Conservation (phyloP, 2,888 invertebrate genomes). For the Abscondita cerata region DNA sequence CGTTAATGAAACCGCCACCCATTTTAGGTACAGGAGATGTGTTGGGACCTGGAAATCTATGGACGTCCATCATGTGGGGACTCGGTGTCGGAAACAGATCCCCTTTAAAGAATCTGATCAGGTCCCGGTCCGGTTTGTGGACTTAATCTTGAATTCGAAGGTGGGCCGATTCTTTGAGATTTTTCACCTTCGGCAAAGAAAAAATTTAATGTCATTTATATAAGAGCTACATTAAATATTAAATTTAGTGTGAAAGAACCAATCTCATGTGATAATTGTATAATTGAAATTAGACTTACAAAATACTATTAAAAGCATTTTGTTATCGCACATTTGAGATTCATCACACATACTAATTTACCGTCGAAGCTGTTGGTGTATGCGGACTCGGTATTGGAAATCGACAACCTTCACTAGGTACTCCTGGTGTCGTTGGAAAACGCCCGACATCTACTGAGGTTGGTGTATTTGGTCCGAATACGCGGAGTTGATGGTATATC, state of each 20-base stretch:
- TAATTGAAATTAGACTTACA: constrained; percentile 10
- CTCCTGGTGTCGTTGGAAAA: constrained; percentile 56
- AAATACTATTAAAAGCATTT: no score
- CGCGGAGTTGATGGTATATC: constrained; percentile 55
- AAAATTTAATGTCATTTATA: background rate
- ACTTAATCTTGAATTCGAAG: constrained; percentile 53
- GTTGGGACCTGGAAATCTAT: constrained; percentile 62
- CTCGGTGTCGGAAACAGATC: constrained; percentile 56
- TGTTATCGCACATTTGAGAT: no score
- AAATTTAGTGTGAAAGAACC: background rate
- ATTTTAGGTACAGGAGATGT: constrained; percentile 57
- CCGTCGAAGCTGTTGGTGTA: constrained; percentile 52
- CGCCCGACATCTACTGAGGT: constrained; percentile 60
- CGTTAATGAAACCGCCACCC: constrained; percentile 58
- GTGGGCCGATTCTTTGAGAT: constrained; percentile 49
- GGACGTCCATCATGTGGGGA: constrained; percentile 59
- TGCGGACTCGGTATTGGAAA: constrained; percentile 63
- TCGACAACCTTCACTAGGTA: constrained; percentile 56
- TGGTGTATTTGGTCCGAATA: constrained; percentile 63
- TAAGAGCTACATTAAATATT: background rate
- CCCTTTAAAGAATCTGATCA: constrained; percentile 54
- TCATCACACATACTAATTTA: no score
- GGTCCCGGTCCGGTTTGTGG: constrained; percentile 57
- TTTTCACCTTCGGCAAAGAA: constrained; percentile 51
- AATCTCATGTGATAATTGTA: background rate